These are phyloP conservation scores for Synergus laeviventris DNA, from an alignment of 2,888 invertebrate genomes.

Conservation along the genomic window DNA sequence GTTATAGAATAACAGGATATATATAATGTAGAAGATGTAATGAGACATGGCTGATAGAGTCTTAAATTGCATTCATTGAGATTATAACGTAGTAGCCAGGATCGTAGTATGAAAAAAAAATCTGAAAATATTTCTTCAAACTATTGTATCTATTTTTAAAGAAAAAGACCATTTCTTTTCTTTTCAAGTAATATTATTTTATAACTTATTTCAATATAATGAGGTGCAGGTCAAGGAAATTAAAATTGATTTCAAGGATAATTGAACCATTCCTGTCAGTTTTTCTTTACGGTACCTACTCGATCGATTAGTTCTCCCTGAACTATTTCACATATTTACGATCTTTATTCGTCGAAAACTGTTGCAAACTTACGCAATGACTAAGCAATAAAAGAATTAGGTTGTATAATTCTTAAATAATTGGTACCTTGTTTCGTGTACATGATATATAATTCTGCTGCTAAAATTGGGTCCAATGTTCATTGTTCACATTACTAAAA, in stretches of 20 bases:
- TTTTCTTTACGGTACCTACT: neutral
- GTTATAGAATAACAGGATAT: constrained; percentile 35
- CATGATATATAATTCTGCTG: neutral
- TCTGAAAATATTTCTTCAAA: neutral
- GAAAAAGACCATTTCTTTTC: neutral
- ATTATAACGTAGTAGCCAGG: neutral
- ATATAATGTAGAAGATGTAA: constrained; percentile 1
- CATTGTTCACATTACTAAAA: neutral
- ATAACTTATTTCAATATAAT: neutral
- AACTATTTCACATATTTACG: neutral
- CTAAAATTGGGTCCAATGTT: neutral
- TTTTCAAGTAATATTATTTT: neutral
- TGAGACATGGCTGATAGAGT: neutral
- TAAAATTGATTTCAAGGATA: neutral
- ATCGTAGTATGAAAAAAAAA: neutral
- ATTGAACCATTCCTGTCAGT: neutral
- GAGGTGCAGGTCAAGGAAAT: neutral
- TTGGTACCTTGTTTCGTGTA: constrained; percentile 12
- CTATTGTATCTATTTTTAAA: neutral
- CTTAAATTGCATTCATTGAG: constrained; percentile 10
- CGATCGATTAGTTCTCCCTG: neutral
- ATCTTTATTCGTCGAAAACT: neutral
- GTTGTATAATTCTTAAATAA: constrained; percentile 3
- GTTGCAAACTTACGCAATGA: neutral
- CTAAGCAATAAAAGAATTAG: constrained; percentile 23